phyloP scores from a whole-genome alignment of 2,888 invertebrate species.

The Mimachlamys varia region DNA sequence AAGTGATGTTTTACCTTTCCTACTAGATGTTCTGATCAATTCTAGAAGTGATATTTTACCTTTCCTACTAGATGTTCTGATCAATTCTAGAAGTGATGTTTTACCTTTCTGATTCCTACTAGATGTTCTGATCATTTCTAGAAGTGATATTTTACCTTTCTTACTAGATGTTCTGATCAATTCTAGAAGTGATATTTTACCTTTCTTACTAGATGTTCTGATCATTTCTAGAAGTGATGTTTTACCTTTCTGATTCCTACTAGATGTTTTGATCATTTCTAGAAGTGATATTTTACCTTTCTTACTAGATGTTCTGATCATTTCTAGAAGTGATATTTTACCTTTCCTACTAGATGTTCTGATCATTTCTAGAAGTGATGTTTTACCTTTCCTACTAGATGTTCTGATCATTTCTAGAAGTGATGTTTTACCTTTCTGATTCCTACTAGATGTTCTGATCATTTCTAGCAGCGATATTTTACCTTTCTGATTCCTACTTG shows the following conservation, averaged over 20 bases:
- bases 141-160: too few species aligned
- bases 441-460: neutral
- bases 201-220: neutral
- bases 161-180: neutral
- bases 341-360: neutral
- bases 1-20: too few species aligned
- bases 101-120: neutral
- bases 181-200: too few species aligned
- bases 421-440: too few species aligned
- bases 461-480: neutral
- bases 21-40: neutral
- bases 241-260: constrained; percentile 3
- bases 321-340: too few species aligned
- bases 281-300: too few species aligned
- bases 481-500: neutral
- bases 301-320: neutral
- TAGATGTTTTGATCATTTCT: neutral
- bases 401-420: neutral
- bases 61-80: neutral
- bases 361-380: neutral
- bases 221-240: neutral
- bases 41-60: too few species aligned
- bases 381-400: neutral
- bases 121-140: neutral
- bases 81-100: neutral